These are phyloP conservation scores for Drosophila paracracens DNA, from an alignment of 2,888 invertebrate species.

Conservation along the genomic window DNA sequence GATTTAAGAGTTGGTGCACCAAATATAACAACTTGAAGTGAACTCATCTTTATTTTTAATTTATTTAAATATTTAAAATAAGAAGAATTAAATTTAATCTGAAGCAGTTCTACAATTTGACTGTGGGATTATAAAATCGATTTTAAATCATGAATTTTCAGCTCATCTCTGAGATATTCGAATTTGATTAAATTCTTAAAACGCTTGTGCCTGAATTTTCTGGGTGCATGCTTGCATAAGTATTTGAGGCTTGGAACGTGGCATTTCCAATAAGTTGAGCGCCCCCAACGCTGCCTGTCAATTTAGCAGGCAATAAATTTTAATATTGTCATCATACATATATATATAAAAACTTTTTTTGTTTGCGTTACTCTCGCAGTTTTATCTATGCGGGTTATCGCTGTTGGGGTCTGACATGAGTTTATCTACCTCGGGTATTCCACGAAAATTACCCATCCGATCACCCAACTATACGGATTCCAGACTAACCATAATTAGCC, in stretches of 20 bases:
- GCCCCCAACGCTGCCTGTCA: conserved; percentile 65
- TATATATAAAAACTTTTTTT: conserved; percentile 7
- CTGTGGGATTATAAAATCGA: not conserved
- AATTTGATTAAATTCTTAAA: not conserved
- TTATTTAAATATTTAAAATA: not conserved
- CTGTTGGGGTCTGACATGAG: conserved; percentile 21
- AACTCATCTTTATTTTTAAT: not conserved
- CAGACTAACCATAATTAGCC: conserved; percentile 59
- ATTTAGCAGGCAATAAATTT: conserved; percentile 83
- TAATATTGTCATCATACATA: conserved; percentile 60
- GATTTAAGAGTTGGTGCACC: not conserved
- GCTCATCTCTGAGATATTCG: not conserved
- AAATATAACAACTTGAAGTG: not conserved
- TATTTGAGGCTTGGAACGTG: conserved; percentile 15
- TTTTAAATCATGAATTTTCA: not conserved
- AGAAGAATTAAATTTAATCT: not conserved
- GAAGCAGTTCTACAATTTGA: not conserved
- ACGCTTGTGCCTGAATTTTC: not conserved
- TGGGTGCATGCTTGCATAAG: not conserved
- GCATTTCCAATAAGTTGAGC: conserved; percentile 37
- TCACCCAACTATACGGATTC: conserved; percentile 26
- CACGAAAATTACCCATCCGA: conserved; percentile 1
- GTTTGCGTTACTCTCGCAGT: conserved; percentile 42
- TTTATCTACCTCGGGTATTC: conserved; percentile 39
- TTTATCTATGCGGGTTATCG: conserved; percentile 83